phyloP scores from a whole-genome alignment of 2,797 vertebrate genomes.

The Halcyon smyrnensis region DNA sequence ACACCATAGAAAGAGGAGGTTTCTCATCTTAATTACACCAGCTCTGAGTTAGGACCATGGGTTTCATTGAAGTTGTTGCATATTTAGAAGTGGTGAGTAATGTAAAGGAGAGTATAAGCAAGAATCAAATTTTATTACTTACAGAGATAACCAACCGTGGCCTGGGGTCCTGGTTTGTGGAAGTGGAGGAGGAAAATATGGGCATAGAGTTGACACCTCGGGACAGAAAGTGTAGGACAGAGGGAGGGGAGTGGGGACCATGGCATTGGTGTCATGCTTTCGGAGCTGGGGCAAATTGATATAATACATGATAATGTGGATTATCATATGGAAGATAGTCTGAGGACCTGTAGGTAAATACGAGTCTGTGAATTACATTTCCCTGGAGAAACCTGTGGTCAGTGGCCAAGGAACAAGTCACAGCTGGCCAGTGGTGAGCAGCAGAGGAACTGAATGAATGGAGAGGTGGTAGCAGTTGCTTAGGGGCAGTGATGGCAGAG shows the following conservation, averaged over 20 bases:
- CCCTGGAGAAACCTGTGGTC: neutral
- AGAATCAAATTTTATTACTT: neutral
- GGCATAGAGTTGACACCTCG: neutral
- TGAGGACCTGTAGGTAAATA: neutral
- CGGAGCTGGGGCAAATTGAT: neutral
- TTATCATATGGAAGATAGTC: neutral
- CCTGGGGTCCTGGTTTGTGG: neutral
- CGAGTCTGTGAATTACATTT: neutral
- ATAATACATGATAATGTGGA: neutral
- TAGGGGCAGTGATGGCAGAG: neutral
- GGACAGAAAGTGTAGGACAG: neutral
- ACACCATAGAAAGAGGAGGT: neutral
- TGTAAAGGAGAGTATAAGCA: neutral
- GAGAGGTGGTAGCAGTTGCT: neutral
- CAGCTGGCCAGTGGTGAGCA: neutral
- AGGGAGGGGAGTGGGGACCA: neutral
- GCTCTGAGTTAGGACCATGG: neutral
- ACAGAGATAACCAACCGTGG: neutral
- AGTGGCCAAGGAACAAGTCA: neutral
- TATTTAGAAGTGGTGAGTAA: neutral
- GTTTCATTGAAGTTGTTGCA: neutral
- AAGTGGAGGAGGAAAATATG: neutral
- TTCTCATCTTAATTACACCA: conserved; percentile 27
- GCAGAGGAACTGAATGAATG: neutral
- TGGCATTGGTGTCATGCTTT: neutral